Percentiles rank a stretch among this genome's conserved stretches.
Conservation (phyloP, 2,888 invertebrate genomes). For the Ganaspis brasiliensis region DNA sequence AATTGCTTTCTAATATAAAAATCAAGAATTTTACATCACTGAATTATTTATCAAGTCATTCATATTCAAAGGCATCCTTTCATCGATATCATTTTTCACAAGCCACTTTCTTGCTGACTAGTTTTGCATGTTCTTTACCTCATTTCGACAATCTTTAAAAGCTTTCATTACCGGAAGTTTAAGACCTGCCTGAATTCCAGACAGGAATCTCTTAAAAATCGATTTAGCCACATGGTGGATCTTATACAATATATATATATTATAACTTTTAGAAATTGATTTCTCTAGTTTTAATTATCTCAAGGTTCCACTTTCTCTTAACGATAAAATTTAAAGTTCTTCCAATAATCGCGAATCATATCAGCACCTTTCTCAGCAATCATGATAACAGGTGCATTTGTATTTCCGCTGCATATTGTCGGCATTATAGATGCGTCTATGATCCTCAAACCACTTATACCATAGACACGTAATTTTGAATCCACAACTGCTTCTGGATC, state of each 20-base stretch:
- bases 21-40: constrained; percentile 5
- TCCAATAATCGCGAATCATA: constrained; percentile 89
- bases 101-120: constrained; percentile 4
- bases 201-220: background rate
- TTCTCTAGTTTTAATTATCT: background rate
- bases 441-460: constrained; percentile 86
- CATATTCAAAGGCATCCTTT: constrained; percentile 12
- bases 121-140: constrained; percentile 6
- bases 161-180: constrained; percentile 5
- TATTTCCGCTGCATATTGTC: constrained; percentile 89
- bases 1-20: constrained; percentile 15
- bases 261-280: background rate
- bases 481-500: constrained; percentile 87
- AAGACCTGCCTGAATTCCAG: background rate
- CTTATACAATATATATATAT: too few species aligned
- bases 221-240: background rate
- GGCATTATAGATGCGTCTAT: constrained; percentile 94
- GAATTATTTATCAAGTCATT: background rate
- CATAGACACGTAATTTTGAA: constrained; percentile 85
- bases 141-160: background rate
- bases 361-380: constrained; percentile 92
- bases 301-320: background rate
- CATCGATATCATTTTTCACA: constrained; percentile 19
- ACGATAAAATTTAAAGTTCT: background rate
- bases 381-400: constrained; percentile 92